Evolutionary conservation across 2,113 vertebrate genomes (phyloP).

Genomic region (Naja naja): DNA sequence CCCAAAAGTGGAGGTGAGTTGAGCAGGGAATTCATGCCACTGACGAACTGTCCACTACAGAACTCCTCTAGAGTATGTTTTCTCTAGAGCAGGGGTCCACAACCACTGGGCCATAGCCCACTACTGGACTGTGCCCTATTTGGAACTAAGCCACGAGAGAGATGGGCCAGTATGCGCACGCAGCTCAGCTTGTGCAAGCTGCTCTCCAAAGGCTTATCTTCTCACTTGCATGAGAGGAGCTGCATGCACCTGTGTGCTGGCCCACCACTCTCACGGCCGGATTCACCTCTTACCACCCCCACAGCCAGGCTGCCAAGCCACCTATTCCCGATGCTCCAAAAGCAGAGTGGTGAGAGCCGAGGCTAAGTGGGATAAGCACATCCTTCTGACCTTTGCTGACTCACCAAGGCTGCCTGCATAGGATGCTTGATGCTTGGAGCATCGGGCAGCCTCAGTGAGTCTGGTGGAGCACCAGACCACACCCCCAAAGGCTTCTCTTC

Average conservation of each 20-base stretch:
- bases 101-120: background rate
- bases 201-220: background rate
- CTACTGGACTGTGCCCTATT: background rate
- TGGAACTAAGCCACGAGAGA: background rate
- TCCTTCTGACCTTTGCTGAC: background rate
- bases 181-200: background rate
- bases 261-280: background rate
- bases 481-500: background rate
- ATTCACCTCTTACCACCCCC: background rate
- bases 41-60: background rate
- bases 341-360: background rate
- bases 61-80: background rate
- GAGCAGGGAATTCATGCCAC: background rate
- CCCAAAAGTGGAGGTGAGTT: background rate
- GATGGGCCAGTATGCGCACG: background rate
- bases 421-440: background rate
- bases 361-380: accelerated
- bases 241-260: background rate
- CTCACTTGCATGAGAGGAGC: background rate
- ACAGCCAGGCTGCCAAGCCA: background rate
- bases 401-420: background rate
- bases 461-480: background rate
- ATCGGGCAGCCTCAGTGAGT: background rate
- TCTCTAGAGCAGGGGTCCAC: background rate
- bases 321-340: background rate